Evolutionary conservation across 1,140 invertebrate species (phyloP), one percentile per base, ranked within the genome.

Genomic region (Dufourea novaeangliae): DNA sequence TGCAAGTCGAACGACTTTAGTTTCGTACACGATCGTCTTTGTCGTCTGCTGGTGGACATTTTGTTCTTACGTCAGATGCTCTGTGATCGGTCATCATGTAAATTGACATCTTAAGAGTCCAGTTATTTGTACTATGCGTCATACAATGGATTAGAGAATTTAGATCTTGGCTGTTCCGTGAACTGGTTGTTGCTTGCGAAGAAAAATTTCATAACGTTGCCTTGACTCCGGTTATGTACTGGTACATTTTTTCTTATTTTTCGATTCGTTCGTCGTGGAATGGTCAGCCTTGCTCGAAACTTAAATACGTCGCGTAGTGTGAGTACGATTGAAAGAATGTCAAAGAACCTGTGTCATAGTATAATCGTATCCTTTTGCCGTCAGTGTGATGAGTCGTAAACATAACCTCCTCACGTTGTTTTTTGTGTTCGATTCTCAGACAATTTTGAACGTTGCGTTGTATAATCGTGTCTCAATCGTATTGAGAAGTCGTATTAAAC

Each of bases 211-310:
- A 54, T 32, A 39, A 56, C 32, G 34, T 25, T 75, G 27, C 1
- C 22, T 25, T 57, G 17, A 37, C 1, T 17, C 0, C 44, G 17
- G 12, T 69, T 22, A 44, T 29, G n/a, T 46, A 46, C 8, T n/a
- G 12, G 25, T 17, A 11, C 39, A 37, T 29, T 37, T 44, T 17
- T 20, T 59, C 32, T 46, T 4, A 0, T n/a, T 17, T 37, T 7
- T 39, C 29, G 1, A 14, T 59, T 12, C 7, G 29, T 37, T 50
- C 29, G 1, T 57, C 20, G 52, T 56, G 82, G 71, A 82, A 91
- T 89, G 89, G 89, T 91, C 82, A 90, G 90, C 81, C 86, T 91
- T 32, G 64, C 82, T 10, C 83, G 88, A 70, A 77, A 83, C 69
- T 87, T 86, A 56, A 87, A 87, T 70, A 84, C 68, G 11, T 84